Evolutionary conservation across 2,888 invertebrate genomes (phyloP), one percentile per base, ranked within the genome.

Genomic region (Megastigmus dorsalis): DNA sequence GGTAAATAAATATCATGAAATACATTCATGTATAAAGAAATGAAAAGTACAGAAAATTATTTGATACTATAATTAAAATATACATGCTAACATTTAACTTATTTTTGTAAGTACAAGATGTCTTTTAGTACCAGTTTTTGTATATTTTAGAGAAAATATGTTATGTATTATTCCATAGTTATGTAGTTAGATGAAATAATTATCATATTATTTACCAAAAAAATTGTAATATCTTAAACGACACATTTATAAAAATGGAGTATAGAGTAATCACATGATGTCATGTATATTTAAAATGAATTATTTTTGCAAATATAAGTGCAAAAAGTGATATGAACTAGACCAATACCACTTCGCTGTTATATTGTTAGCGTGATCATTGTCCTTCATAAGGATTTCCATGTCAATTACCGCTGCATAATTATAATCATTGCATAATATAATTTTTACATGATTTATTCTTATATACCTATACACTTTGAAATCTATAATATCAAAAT

Each of bases 381-480:
- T 66, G 54, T 67, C 67, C 67, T 67, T 67, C 57, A 67, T 67
- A 67, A 67, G 67, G 67, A 67, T 66, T 45, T 23, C 43, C 30
- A 13, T 18, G 36, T 45, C 43, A 55, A 67, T 43, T 67, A 36
- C 41, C 15, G 9, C 55, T 55, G 45, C 30, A 10, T 33, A 28
- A 38, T 28, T 66, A 38, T 52, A 55, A 66, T 66, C 20, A 55
- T 45, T 13, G 26, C n/a, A 33, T 33, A 20, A n/a, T 20, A 20
- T 33, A 15, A 55, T 54, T 67, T 67, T 45, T 67, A 55, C 20
- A 41, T 54, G 38, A 45, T 57, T 55, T 55, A 55, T 55, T 54
- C 54, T 55, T 30, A 43, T 66, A 43, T 2, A 38, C 7, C 7
- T 41, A 66, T 30, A 28, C 13, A 41, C 18, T 43, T 18, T 28